Evolutionary conservation across 2,113 vertebrate species (phyloP), one percentile per base, ranked within the genome.

Genomic region (Plestiodon gilberti): DNA sequence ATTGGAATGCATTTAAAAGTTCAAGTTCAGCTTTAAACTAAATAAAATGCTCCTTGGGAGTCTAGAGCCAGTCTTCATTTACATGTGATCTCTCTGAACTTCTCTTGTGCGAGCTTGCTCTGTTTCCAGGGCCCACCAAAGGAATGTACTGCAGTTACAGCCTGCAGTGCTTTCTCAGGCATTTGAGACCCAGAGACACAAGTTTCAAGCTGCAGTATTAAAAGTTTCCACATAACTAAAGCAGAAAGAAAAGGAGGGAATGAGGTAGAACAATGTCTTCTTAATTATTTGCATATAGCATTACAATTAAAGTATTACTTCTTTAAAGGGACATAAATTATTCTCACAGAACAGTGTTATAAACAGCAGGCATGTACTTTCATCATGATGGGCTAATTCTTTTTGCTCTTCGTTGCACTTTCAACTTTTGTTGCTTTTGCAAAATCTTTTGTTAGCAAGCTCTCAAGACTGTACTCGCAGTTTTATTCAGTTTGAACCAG

Each of bases 1-100:
- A 86, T 13, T 70, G 86, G 91, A 93, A 94, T 61, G 83, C 1
- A 69, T 94, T 89, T 89, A 88, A 79, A 92, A 96, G 96, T 96
- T 96, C 96, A 96, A 96, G 96, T 96, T 96, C 95, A 96, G 95
- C 96, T 95, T 97, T 96, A 94, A 96, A 92, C 11, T 83, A 94
- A 94, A 96, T 93, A 90, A 96, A 94, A 94, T 43, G 75, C 95
- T 95, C 90, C 90, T 94, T 64, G 52, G 93, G 95, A 96, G 94
- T 91, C 95, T 96, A 94, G 92, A 93, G 94, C 91, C 77, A 92
- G 88, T 84, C 88, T 94, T 96, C 95, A 96, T 96, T 96, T 96
- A 93, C 96, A 96, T 94, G 93, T 88, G 93, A 94, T 94, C 93
- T 84, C 92, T 94, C 95, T 95, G 95, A 96, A 96, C 96, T 91